Conservation (phyloP, 2,113 vertebrate species). For the Chitala chitala region DNA sequence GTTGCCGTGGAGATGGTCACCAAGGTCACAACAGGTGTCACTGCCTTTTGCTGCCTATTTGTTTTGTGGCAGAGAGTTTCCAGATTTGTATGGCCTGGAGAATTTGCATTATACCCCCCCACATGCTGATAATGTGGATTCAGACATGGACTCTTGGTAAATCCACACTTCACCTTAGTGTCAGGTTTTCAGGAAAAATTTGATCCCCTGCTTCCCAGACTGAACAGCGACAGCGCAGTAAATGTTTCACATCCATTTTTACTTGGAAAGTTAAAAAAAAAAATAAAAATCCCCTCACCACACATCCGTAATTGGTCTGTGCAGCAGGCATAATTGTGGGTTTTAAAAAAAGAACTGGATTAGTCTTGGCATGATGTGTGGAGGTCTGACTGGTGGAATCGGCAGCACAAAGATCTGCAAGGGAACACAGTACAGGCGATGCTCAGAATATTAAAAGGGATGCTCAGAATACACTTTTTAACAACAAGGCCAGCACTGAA, state of each 20-base stretch:
- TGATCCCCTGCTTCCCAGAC: background rate
- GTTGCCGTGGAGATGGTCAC: slow-evolving; percentile 4
- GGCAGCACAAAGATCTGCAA: slow-evolving; percentile 21
- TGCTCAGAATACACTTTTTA: background rate
- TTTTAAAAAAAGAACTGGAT: slow-evolving; percentile 39
- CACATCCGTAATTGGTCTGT: slow-evolving; percentile 39
- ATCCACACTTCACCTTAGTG: too few species aligned
- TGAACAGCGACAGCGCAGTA: too few species aligned
- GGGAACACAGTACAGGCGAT: background rate
- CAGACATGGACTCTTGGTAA: too few species aligned
- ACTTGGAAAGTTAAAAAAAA: too few species aligned
- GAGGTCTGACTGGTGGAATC: slow-evolving; percentile 36
- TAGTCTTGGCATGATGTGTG: slow-evolving; percentile 29
- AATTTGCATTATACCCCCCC: background rate
- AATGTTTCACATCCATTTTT: background rate
- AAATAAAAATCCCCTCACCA: slow-evolving; percentile 16
- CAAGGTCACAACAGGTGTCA: background rate
- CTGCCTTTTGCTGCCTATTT: background rate
- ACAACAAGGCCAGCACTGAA: background rate
- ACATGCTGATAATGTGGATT: background rate
- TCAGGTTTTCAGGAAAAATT: background rate
- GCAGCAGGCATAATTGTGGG: slow-evolving; percentile 40
- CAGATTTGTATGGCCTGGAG: background rate
- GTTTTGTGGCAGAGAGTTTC: background rate
- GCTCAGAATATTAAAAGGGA: slow-evolving; percentile 16